Evolutionary conservation across 2,797 vertebrate genomes (phyloP).

Genomic region (Coccyzus lansbergi): DNA sequence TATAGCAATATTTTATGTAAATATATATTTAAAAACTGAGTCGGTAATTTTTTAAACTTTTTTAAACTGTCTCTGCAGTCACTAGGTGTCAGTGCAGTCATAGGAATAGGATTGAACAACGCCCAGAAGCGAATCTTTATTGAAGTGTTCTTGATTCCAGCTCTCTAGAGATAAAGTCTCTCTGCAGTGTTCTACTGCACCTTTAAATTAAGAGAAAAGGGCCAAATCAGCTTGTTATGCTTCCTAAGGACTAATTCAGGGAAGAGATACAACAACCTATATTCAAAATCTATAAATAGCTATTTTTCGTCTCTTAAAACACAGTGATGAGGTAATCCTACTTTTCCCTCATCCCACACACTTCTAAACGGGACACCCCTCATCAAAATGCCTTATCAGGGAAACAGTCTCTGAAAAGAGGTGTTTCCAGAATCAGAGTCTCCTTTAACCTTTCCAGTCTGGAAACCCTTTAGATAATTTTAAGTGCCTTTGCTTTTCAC

Average conservation of each 20-base stretch:
- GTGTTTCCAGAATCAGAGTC: background rate
- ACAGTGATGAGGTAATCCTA: background rate
- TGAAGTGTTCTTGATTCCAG: rapidly evolving
- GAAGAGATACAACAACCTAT: background rate
- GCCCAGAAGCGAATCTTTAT: background rate
- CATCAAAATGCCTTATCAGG: background rate
- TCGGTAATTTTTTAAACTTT: background rate
- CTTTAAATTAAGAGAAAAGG: background rate
- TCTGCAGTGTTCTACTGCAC: background rate
- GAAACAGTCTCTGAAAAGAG: background rate
- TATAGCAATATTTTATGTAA: background rate
- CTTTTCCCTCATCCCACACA: background rate
- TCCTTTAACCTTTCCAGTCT: background rate
- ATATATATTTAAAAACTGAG: background rate
- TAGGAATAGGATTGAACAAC: background rate
- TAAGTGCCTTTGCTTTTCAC: background rate
- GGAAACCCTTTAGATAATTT: background rate
- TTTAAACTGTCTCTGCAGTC: background rate
- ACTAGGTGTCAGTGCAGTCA: constrained; percentile 57
- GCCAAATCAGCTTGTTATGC: background rate
- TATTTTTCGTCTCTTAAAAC: background rate
- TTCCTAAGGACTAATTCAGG: background rate
- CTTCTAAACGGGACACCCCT: background rate
- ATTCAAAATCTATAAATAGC: background rate
- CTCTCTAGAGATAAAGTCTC: background rate